Base-by-base conservation (phyloP, 2,113 vertebrate genomes). In the Rhinichthys klamathensis region DNA sequence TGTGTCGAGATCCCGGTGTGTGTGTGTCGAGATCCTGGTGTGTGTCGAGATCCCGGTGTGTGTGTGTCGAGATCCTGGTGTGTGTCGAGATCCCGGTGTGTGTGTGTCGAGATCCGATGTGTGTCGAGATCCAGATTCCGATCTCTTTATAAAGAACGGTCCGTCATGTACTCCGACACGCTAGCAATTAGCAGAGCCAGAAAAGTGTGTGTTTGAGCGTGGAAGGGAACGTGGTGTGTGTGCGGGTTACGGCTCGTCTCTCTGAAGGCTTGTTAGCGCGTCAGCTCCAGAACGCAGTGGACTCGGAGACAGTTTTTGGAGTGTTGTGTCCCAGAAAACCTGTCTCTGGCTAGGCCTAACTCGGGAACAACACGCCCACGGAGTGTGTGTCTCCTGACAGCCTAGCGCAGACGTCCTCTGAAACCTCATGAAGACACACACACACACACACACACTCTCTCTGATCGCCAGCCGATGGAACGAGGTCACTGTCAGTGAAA, bases 151-250 rank as follows among this genome's bases (percentile, higher is more conserved):
- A 85, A 75, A 58, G 63, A 84, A 84, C 72, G 12, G 75, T 65
- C 77, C n/a, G 67, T 88, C 81, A 69, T 83, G 84, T 86, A 56
- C n/a, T 32, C 82, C 85, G 87, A 84, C 87, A 78, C 72, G 15
- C 32, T 30, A 76, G 83, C 80, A 61, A 76, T 89, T 88, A 86
- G 70, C 49, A 38, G 18, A 15, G 74, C 6, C 41, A 82, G 35
- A 67, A 6, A 44, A 69, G 44, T 67, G 49, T 23, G 74, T 38
- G 27, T 54, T 30, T 77, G 56, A 81, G 30, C 56, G 16, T 83
- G 18, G 79, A 12, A 16, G 49, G 16, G 54, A 73, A 73, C 27
- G 6, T 49, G 11, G 56, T 51, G 15, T 63, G 41, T 60, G 77
- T 30, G 70, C 69, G 65, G 46, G 49, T 79, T 63, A 32, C 32